Base-by-base conservation (phyloP, 1,140 invertebrate species). In the Vollenhovia emeryi region DNA sequence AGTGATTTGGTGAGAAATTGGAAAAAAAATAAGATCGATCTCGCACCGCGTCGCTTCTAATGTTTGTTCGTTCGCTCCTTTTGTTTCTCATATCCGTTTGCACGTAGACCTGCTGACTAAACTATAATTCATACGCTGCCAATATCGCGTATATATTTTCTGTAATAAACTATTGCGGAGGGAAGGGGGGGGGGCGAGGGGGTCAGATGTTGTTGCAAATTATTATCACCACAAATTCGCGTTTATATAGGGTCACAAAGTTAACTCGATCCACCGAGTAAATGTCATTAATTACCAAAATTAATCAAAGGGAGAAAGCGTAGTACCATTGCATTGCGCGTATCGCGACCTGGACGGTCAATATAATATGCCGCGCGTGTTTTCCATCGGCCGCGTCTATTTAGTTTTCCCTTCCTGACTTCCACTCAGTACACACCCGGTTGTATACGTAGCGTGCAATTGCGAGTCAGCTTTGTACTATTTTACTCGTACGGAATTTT, bases 201-300 rank as follows among this genome's bases (percentile, higher is more conserved):
- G 5, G 21, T 66, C 21, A 66, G 62, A 55, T 71, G 64, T 80
- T 71, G 21, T 80, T 52, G 27, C 64, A 57, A 80, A 69, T 80
- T 80, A 71, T 80, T 80, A 71, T 80, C 33, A 71, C 64, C 36
- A 21, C 33, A 80, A 80, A 69, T 80, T 68, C 45, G 36, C 64
- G 18, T 55, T 52, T 80, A 80, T 36, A 18, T 24, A 36, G 21
- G 18, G 11, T 13, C 8, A 71, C 78, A 80, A 71, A 71, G 78
- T 80, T 80, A 71, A 80, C 33, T 80, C 64, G 36, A 80, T 71
- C 21, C 48, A 55, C 62, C 64, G 78, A 33, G 18, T 55, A 80
- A 80, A 80, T 71, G 52, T 80, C 78, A 55, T 80, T 80, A 80
- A 80, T 80, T 80, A 80, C 48, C 33, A 80, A 80, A 80, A 80